These are phyloP conservation scores for Panopea generosa DNA, from an alignment of 2,888 invertebrate genomes.

Conservation along the genomic window DNA sequence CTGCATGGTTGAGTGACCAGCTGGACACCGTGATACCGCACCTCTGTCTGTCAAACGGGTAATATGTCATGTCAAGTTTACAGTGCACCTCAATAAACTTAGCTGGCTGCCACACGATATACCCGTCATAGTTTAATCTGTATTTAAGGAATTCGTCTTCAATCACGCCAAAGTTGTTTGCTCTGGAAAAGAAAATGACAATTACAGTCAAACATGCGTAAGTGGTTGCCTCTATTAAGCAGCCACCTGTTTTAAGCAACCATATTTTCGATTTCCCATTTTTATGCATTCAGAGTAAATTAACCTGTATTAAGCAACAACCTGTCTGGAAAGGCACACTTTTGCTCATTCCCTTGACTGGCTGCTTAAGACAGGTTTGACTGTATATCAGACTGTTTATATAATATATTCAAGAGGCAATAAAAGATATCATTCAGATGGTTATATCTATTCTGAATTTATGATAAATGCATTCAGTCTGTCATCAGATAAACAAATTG, in stretches of 20 bases:
- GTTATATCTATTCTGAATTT: not conserved
- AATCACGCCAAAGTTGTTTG: slow-evolving; percentile 5
- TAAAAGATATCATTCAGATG: not conserved
- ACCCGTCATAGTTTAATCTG: slow-evolving; percentile 6
- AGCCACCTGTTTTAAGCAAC: no score
- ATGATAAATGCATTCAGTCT: not conserved
- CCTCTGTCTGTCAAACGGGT: slow-evolving; percentile 56
- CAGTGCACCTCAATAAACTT: slow-evolving; percentile 39
- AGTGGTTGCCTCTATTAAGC: no score
- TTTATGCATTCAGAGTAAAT: no score
- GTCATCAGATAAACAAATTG: not conserved
- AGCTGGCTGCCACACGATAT: slow-evolving; percentile 35
- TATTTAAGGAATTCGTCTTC: slow-evolving; percentile 19
- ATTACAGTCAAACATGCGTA: no score
- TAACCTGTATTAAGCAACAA: no score
- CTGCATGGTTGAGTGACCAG: slow-evolving; percentile 31
- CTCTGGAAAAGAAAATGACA: slow-evolving; percentile 12
- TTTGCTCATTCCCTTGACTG: no score
- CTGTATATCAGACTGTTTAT: no score
- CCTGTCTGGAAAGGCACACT: no score
- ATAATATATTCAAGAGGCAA: no score
- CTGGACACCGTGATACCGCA: slow-evolving; percentile 43
- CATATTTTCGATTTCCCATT: no score
- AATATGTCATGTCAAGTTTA: slow-evolving; percentile 41
- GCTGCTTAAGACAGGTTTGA: no score